Percentiles rank a stretch among this genome's conserved stretches.
Evolutionary conservation across 2,888 invertebrate genomes (phyloP).

Genomic region (Trachelus troglodyta): DNA sequence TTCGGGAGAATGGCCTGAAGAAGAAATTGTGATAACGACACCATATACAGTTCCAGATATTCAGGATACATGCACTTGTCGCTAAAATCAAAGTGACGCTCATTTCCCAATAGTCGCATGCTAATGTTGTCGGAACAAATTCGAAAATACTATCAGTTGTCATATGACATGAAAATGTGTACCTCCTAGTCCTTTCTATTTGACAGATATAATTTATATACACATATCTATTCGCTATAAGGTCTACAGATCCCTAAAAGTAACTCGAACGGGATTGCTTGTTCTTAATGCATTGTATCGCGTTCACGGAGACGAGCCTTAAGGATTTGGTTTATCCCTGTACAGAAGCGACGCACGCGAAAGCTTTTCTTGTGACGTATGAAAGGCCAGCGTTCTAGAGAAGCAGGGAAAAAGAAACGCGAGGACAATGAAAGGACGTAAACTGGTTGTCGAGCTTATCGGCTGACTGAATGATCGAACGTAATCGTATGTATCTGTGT

Average conservation of each 20-base stretch:
- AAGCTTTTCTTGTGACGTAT: not conserved
- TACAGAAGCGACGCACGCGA: not conserved
- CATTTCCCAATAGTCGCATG: not conserved
- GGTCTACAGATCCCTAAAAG: not conserved
- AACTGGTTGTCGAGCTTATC: not conserved
- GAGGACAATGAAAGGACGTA: not conserved
- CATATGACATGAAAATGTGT: not conserved
- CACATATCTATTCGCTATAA: not conserved
- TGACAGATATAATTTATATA: too few species aligned
- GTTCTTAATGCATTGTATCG: not conserved
- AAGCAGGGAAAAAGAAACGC: not conserved
- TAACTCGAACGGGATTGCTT: not conserved
- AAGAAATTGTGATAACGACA: not conserved
- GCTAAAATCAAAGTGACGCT: not conserved
- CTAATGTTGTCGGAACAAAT: not conserved
- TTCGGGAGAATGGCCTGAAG: not conserved
- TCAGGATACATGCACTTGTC: not conserved
- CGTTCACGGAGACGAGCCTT: not conserved
- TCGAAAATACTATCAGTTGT: not conserved
- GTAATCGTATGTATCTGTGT: not conserved
- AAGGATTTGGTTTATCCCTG: not conserved
- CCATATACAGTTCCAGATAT: not conserved
- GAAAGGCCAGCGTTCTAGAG: not conserved
- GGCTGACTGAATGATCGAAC: not conserved
- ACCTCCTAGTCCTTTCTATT: not conserved